Base-by-base conservation (phyloP, 2,888 invertebrate species). In the Xestia sexstrigata region DNA sequence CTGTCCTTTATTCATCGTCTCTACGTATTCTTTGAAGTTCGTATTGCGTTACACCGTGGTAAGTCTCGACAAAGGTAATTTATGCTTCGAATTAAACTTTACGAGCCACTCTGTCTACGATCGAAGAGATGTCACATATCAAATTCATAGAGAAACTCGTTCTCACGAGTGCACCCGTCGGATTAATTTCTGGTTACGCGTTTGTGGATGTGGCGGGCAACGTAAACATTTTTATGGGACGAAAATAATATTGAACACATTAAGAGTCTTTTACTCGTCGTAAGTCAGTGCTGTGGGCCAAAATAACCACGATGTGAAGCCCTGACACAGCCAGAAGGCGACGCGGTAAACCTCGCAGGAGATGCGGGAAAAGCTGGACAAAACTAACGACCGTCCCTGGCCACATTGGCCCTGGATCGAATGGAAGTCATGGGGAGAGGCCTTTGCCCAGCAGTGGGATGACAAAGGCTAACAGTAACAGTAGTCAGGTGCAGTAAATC, bases 51-150 rank as follows among this genome's bases (percentile, higher is more conserved):
- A 93, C 93, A 92, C 82, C 90, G 91, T 91, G 91, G 91, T 94
- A 93, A 93, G 93, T 93, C 93, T 94, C 90, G 88, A 90, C 92
- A 90, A 91, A 90, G 90, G 93, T 95, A 93, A 95, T 95, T 93
- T 95, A 95, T 95, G 92, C 91, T 88, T 93, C 92, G 92, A 94
- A 95, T 95, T 95, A 94, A 95, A 93, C 80, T 94, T 94, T 94
- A 93, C 93, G 93, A 94, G 94, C 91, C 95, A 91, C 93, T 92
- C 92, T 91, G 95, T 95, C 95, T 95, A 90, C 92, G 91, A 88
- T 88, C 88, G 88, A 86, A 83, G 89, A 88, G 91, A 91, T 93
- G 94, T 94, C 94, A 94, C 94, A 94, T 94, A 94, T 94, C 93
- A 94, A 94, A 94, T 93, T 92, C 91, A 90, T 91, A 90, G 90